phyloP scores from a whole-genome alignment of 2,888 invertebrate genomes.

The Autographa gamma region DNA sequence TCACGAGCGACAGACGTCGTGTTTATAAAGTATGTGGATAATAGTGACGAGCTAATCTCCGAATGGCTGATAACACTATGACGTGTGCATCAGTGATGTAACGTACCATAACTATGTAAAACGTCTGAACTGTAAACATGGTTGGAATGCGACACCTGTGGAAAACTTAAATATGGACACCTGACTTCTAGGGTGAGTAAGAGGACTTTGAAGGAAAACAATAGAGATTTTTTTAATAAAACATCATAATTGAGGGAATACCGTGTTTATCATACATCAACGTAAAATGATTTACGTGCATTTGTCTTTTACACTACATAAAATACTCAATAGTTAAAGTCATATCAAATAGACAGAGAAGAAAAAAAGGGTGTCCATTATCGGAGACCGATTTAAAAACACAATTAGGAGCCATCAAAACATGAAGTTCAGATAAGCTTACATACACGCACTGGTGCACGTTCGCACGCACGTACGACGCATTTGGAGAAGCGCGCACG shows the following conservation, averaged over 20 bases:
- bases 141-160: neutral
- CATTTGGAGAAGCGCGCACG: slow-evolving; percentile 8
- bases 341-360: neutral
- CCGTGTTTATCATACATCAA: neutral
- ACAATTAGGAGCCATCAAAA: neutral
- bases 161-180: neutral
- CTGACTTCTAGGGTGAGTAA: neutral
- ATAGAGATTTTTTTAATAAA: neutral
- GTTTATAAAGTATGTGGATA: slow-evolving; percentile 47
- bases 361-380: neutral
- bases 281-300: neutral
- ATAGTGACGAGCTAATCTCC: slow-evolving; percentile 67
- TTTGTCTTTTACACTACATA: no score
- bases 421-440: slow-evolving; percentile 6
- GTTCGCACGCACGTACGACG: slow-evolving; percentile 17
- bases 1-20: slow-evolving; percentile 40
- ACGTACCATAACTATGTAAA: slow-evolving; percentile 42
- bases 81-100: slow-evolving; percentile 66
- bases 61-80: slow-evolving; percentile 72
- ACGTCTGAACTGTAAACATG: slow-evolving; percentile 20
- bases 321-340: no score
- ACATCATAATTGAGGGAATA: neutral
- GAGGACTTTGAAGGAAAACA: neutral
- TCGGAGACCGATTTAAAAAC: neutral
- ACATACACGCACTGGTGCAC: slow-evolving; percentile 15